Evolutionary conservation across 2,113 vertebrate species (phyloP).

Genomic region (Corythoichthys intestinalis): DNA sequence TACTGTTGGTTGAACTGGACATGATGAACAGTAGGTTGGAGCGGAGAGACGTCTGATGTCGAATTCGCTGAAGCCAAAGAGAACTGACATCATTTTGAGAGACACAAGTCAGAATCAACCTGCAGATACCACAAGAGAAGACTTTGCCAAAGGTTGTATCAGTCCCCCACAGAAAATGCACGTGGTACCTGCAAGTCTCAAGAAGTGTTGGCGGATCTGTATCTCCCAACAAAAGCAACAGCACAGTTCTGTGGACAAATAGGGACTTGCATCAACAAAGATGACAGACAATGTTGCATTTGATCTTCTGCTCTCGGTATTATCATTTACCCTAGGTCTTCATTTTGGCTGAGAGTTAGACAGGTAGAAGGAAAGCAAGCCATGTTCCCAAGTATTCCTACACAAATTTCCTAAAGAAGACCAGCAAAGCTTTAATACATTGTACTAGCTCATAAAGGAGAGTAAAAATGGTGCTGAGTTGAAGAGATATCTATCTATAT

Average conservation of each 20-base stretch:
- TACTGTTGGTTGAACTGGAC: slow-evolving; percentile 93
- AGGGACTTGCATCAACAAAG: slow-evolving; percentile 1
- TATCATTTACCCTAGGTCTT: slow-evolving; percentile 79
- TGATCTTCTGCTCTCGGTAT: not conserved
- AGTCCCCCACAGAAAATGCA: slow-evolving; percentile 3
- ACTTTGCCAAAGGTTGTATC: slow-evolving; percentile 6
- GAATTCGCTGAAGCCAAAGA: slow-evolving; percentile 86
- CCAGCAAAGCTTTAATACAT: not conserved
- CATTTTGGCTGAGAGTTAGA: slow-evolving; percentile 82
- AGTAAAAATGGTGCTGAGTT: not conserved
- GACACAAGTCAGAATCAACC: slow-evolving; percentile 88
- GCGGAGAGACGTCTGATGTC: slow-evolving; percentile 71
- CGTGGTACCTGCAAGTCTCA: slow-evolving; percentile 88
- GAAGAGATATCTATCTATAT: not conserved
- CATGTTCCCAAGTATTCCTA: slow-evolving; percentile 96
- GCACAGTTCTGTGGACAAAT: slow-evolving; percentile 74
- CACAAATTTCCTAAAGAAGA: slow-evolving; percentile 87
- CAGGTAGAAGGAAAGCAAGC: slow-evolving; percentile 92
- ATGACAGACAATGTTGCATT: not conserved
- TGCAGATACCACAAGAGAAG: slow-evolving; percentile 52
- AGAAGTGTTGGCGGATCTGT: slow-evolving; percentile 89
- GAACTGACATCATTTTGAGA: slow-evolving; percentile 83
- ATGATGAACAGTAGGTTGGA: slow-evolving; percentile 92
- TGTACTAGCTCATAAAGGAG: not conserved
- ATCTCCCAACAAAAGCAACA: slow-evolving; percentile 86